These are phyloP conservation scores for Chiroxiphia lanceolata DNA, from an alignment of 2,797 vertebrate species.

Conservation along the genomic window DNA sequence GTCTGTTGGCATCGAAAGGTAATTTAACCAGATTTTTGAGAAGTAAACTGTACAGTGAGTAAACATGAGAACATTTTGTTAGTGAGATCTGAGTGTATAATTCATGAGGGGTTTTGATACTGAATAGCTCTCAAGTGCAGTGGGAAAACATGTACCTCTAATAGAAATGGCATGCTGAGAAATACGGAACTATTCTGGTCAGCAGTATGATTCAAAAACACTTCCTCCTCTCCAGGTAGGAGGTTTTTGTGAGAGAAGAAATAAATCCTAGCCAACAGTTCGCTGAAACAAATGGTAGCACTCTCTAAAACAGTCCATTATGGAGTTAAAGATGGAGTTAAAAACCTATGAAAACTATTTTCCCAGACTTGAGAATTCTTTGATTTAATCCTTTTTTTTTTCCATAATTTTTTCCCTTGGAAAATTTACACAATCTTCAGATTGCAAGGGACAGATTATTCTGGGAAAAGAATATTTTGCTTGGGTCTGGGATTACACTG, in stretches of 20 bases:
- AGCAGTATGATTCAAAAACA: not conserved
- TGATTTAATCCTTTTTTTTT: not conserved
- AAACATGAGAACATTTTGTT: slow-evolving; percentile 24
- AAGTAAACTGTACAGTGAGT: not conserved
- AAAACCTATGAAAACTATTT: not conserved
- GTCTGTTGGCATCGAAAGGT: not conserved
- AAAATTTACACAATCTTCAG: not conserved
- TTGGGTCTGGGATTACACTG: not conserved
- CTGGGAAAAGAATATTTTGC: not conserved
- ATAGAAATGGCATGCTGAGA: slow-evolving; percentile 21
- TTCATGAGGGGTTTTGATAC: slow-evolving; percentile 14
- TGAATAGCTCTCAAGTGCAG: slow-evolving; percentile 1
- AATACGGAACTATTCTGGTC: slow-evolving; percentile 31
- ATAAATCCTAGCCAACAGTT: not conserved
- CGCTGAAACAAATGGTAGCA: not conserved
- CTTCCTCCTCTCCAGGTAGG: slow-evolving; percentile 4
- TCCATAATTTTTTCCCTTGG: fast-evolving
- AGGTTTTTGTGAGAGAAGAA: slow-evolving; percentile 5
- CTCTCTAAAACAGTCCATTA: not conserved
- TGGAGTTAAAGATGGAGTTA: not conserved
- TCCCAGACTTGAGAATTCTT: not conserved
- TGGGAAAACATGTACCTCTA: not conserved
- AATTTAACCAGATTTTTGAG: not conserved
- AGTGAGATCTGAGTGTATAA: slow-evolving; percentile 42
- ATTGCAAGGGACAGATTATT: not conserved